Evolutionary conservation across 2,888 invertebrate genomes (phyloP).

Genomic region (Chironomus riparius): DNA sequence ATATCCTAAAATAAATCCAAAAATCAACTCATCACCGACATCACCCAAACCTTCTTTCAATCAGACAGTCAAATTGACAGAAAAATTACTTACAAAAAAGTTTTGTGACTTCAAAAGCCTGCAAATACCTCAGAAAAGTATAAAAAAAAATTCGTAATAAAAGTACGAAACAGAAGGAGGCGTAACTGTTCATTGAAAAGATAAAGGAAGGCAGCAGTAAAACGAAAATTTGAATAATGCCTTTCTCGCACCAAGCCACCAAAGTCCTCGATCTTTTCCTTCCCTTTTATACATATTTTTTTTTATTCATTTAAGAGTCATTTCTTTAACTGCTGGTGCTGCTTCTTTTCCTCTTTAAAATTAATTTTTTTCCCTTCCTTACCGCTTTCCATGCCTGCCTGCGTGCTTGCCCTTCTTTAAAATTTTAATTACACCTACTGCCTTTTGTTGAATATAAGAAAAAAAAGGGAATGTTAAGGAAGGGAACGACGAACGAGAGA

Average conservation of each 20-base stretch:
- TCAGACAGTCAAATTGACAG: no score
- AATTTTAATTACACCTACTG: conserved; percentile 17
- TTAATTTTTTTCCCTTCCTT: background rate
- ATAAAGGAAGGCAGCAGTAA: background rate
- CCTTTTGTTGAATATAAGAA: background rate
- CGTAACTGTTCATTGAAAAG: background rate
- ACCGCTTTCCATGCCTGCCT: background rate
- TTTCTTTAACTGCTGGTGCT: background rate
- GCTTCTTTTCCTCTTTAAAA: background rate
- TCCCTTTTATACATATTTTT: no score
- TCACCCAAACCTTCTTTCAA: no score
- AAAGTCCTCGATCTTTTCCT: background rate
- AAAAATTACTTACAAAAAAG: no score
- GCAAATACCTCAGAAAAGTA: background rate
- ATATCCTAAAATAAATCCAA: no score
- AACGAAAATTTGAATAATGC: background rate
- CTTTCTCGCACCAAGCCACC: background rate
- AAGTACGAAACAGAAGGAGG: background rate
- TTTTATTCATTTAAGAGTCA: no score
- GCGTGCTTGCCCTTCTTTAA: background rate
- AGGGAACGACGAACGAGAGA: background rate
- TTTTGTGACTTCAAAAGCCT: background rate
- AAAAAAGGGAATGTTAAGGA: background rate
- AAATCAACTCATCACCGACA: no score
- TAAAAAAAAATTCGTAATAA: no score